These are phyloP conservation scores for Temnothorax curvispinosus DNA, from an alignment of 1,140 invertebrate species.

Conservation along the genomic window DNA sequence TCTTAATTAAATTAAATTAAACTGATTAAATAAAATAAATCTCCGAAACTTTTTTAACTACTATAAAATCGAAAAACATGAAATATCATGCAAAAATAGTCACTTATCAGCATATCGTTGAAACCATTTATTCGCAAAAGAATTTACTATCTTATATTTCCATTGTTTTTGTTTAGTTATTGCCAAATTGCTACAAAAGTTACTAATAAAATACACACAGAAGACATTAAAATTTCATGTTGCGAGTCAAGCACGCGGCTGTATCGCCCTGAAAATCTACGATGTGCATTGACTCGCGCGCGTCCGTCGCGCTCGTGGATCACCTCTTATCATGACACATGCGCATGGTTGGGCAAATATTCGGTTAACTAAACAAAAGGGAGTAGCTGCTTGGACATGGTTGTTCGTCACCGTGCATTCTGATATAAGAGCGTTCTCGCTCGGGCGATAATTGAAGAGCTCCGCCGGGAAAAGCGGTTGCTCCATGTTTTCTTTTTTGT, in stretches of 20 bases:
- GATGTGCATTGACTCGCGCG: conserved; percentile 65
- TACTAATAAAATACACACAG: background rate
- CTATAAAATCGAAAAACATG: background rate
- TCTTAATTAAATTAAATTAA: background rate
- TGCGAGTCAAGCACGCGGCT: conserved; percentile 55
- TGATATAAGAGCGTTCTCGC: conserved; percentile 48
- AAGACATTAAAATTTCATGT: conserved; percentile 68
- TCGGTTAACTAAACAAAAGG: conserved; percentile 75
- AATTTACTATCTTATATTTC: background rate
- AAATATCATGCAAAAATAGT: background rate
- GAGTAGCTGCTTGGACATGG: conserved; percentile 37
- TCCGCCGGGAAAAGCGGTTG: conserved; percentile 47
- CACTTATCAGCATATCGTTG: background rate
- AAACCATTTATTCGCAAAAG: conserved; percentile 1
- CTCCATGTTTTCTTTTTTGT: conserved; percentile 28
- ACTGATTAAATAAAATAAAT: background rate
- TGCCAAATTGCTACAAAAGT: conserved; percentile 4
- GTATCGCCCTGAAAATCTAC: conserved; percentile 30
- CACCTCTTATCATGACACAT: conserved; percentile 68
- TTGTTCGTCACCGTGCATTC: conserved; percentile 37
- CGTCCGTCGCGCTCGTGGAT: conserved; percentile 50
- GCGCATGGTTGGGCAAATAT: conserved; percentile 76
- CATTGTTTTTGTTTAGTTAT: background rate
- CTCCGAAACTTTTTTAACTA: background rate
- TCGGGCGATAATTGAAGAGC: conserved; percentile 59